Evolutionary conservation across 2,888 invertebrate genomes (phyloP).

Genomic region (Heliconius charithonia): DNA sequence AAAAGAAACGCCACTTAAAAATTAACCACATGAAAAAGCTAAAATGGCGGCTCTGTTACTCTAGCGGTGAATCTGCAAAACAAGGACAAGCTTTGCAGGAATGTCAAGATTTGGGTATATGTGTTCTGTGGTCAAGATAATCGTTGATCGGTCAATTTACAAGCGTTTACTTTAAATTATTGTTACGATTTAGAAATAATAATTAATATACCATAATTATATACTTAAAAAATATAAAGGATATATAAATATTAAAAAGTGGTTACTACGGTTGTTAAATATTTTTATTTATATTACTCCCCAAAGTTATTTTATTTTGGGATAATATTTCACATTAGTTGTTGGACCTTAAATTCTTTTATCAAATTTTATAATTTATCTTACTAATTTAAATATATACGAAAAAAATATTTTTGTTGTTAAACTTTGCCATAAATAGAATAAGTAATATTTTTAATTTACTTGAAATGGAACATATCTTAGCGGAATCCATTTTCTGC

Average conservation of each 20-base stretch:
- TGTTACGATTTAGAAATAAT: not conserved
- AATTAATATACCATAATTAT: too few relatives aligned
- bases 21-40: conserved; percentile 48
- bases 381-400: not conserved
- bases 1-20: conserved; percentile 25
- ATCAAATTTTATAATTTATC: not conserved
- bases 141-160: not conserved
- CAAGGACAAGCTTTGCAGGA: conserved; percentile 8
- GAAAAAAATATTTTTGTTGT: not conserved
- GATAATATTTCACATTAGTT: not conserved
- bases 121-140: not conserved
- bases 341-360: not conserved
- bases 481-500: conserved; percentile 80
- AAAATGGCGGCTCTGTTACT: conserved; percentile 51
- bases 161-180: not conserved
- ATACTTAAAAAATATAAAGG: not conserved
- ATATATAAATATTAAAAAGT: not conserved
- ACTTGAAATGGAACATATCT: conserved; percentile 51
- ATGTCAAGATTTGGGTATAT: too few relatives aligned
- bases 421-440: not conserved
- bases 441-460: not conserved
- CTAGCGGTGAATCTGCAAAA: conserved; percentile 12
- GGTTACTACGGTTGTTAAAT: not conserved
- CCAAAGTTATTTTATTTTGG: not conserved
- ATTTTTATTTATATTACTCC: not conserved